Evolutionary conservation across 2,888 invertebrate genomes (phyloP).

Genomic region (Gortyna flavago): DNA sequence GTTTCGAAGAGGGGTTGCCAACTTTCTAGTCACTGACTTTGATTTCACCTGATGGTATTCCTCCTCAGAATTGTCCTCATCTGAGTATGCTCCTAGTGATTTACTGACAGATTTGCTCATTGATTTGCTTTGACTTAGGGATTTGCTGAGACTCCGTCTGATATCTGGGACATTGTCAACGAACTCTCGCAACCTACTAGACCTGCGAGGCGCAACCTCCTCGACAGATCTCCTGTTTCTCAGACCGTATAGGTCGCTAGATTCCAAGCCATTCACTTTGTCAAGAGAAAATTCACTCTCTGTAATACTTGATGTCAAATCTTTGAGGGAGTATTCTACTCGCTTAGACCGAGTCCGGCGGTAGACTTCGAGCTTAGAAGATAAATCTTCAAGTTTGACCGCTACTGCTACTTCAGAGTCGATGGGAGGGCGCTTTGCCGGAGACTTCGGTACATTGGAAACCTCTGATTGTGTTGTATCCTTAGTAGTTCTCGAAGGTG

Average conservation of each 20-base stretch:
- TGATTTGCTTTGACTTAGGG: slow-evolving; percentile 78
- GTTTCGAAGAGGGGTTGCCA: slow-evolving; percentile 84
- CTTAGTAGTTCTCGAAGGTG: slow-evolving; percentile 81
- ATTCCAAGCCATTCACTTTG: slow-evolving; percentile 78
- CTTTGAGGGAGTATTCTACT: slow-evolving; percentile 81
- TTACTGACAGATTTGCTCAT: slow-evolving; percentile 83
- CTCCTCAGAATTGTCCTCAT: slow-evolving; percentile 83
- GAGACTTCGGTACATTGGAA: slow-evolving; percentile 75
- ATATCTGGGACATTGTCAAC: slow-evolving; percentile 79
- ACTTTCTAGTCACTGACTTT: slow-evolving; percentile 79
- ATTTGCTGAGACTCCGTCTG: slow-evolving; percentile 82
- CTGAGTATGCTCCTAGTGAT: slow-evolving; percentile 82
- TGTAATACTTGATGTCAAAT: slow-evolving; percentile 71
- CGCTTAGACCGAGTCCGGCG: slow-evolving; percentile 80
- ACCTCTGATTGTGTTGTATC: slow-evolving; percentile 68
- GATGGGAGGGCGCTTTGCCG: slow-evolving; percentile 78
- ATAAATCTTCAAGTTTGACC: slow-evolving; percentile 74
- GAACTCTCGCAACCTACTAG: slow-evolving; percentile 80
- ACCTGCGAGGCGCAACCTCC: slow-evolving; percentile 78
- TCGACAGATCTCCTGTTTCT: slow-evolving; percentile 79
- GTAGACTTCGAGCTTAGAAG: slow-evolving; percentile 74
- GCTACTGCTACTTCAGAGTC: slow-evolving; percentile 75
- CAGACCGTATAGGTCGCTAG: slow-evolving; percentile 75
- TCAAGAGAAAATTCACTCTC: slow-evolving; percentile 72
- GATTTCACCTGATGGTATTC: slow-evolving; percentile 75